Percentiles rank a stretch among this genome's conserved stretches.
Conservation (phyloP, 2,888 invertebrate genomes). For the Macrophya alboannulata region DNA sequence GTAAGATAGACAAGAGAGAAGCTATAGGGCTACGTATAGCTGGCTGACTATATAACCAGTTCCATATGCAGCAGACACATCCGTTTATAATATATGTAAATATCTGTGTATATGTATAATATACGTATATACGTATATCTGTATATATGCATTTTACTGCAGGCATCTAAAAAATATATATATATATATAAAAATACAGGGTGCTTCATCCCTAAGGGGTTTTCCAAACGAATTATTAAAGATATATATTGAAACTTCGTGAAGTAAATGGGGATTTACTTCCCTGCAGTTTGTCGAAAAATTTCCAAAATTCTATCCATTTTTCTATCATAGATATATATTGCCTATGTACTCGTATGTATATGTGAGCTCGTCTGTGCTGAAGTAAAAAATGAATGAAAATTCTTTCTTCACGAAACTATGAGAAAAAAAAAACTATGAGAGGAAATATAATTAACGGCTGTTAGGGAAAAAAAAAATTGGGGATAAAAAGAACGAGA, state of each 20-base stretch:
- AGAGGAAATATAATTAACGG: not conserved
- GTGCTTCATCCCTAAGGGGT: no score
- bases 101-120: not conserved
- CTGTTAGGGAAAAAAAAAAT: not conserved
- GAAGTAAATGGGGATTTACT: no score
- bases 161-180: no score
- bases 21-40: not conserved
- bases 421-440: not conserved
- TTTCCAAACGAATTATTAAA: no score
- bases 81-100: constrained; percentile 22
- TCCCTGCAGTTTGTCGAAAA: no score
- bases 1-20: not conserved
- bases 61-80: not conserved
- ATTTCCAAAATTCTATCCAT: no score
- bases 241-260: no score
- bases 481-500: not conserved
- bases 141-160: no score
- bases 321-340: not conserved
- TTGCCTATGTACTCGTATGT: no score
- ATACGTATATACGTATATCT: not conserved
- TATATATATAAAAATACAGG: no score
- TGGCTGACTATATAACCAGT: not conserved
- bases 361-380: no score
- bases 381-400: no score
- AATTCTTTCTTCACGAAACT: not conserved